Base-by-base conservation (phyloP, 1,140 invertebrate genomes). In the Tetragonula clypearis region DNA sequence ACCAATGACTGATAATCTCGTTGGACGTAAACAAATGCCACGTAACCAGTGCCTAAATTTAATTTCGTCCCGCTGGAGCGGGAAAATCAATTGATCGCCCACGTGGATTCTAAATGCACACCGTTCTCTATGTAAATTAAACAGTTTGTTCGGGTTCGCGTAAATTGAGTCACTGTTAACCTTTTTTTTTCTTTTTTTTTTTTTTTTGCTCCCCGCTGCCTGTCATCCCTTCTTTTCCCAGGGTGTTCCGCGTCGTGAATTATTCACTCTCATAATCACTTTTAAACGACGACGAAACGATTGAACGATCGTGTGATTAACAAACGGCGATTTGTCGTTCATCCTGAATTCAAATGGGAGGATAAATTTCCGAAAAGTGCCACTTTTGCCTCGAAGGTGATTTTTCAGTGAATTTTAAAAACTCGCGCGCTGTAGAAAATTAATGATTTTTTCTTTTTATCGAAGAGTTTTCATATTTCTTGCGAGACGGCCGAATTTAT, bases 31-130 rank as follows among this genome's bases (percentile, higher is more conserved):
- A 89, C 87, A 90, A 90, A 90, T 82, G 81, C 26, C 62, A 41
- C 85, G 80, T 86, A 83, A 85, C 81, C 80, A 73, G 74, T 75
- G 85, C 82, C 87, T 87, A 89, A 90, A 90, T 89, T 89, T 89
- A 87, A 90, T 90, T 90, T 90, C 60, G 87, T 58, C 23, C 75
- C 30, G n/a, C 26, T 74, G 66, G 41, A 79, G 35, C 68, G 35
- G 72, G 66, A 76, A 87, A 90, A 90, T 90, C 88, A 89, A 90
- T 90, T 89, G 84, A 89, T 88, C 72, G 81, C 23, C 69, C 55
- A n/a, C 58, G 65, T 76, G 71, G 84, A 88, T 89, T 79, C 84
- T 74, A 89, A 89, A 89, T 79, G 87, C 83, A 65, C 82, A 6
- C 11, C 79, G 74, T 62, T 75, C 60, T 49, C 76, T 79, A 80